Evolutionary conservation across 2,113 vertebrate species (phyloP).

Genomic region (Theristicus caerulescens): DNA sequence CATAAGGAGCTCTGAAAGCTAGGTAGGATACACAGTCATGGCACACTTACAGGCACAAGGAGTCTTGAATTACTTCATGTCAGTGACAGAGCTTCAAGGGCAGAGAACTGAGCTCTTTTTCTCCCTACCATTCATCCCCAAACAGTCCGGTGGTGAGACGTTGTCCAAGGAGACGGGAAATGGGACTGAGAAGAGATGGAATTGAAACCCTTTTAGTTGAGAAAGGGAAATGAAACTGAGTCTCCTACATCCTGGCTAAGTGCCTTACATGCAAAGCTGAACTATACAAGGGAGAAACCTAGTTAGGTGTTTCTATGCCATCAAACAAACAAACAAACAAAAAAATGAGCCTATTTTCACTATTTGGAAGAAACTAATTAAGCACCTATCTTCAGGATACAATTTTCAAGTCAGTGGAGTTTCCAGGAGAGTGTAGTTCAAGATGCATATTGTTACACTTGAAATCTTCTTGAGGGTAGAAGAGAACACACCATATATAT

Average conservation of each 20-base stretch:
- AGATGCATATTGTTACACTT: background rate
- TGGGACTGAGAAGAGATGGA: background rate
- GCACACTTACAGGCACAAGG: background rate
- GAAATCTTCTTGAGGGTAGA: background rate
- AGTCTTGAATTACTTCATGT: background rate
- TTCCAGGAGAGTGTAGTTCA: background rate
- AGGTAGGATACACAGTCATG: background rate
- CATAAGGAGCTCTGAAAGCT: background rate
- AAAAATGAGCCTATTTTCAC: background rate
- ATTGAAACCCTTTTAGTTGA: background rate
- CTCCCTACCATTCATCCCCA: background rate
- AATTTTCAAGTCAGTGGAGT: background rate
- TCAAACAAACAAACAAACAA: background rate
- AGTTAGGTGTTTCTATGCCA: background rate
- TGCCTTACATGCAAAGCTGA: background rate
- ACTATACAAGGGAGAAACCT: background rate
- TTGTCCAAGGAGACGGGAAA: background rate
- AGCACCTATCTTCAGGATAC: background rate
- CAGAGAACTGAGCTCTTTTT: background rate
- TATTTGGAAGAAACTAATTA: background rate
- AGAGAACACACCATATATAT: background rate
- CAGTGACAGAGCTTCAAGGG: background rate
- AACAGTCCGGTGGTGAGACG: fast-evolving
- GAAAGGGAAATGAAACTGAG: background rate
- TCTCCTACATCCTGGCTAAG: background rate